These are phyloP conservation scores for Burhinus bistriatus DNA, from an alignment of 2,113 vertebrate genomes.

Conservation along the genomic window DNA sequence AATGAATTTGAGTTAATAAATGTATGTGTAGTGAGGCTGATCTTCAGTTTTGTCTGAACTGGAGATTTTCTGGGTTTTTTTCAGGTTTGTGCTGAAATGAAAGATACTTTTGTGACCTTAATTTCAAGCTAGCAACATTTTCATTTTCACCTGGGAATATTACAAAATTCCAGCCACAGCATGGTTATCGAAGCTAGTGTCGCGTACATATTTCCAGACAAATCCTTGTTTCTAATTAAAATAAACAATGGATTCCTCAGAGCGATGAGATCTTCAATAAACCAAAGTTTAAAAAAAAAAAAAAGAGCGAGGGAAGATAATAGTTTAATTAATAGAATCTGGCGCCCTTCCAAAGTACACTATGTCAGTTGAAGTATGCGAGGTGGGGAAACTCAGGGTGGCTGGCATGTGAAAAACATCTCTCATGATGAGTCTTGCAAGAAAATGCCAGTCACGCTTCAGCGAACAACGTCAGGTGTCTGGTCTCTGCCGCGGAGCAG, in stretches of 20 bases:
- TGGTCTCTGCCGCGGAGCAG: background rate
- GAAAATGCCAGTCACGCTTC: background rate
- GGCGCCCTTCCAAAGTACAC: conserved; percentile 71
- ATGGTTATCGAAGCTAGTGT: background rate
- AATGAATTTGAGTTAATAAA: background rate
- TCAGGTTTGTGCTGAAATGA: background rate
- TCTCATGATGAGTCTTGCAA: conserved; percentile 68
- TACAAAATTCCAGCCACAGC: background rate
- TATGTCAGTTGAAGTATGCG: conserved; percentile 64
- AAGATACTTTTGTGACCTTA: background rate
- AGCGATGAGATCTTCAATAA: conserved; percentile 56
- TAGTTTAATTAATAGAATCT: conserved; percentile 78
- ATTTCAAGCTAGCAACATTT: background rate
- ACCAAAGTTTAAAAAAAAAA: background rate
- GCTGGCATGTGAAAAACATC: conserved; percentile 51
- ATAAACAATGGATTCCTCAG: conserved; percentile 73
- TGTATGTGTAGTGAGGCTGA: background rate
- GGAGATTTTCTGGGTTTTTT: background rate
- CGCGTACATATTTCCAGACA: conserved; percentile 11
- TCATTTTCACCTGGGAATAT: conserved; percentile 9
- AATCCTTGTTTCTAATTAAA: conserved; percentile 72
- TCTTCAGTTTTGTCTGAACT: background rate
- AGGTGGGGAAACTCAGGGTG: conserved; percentile 58
- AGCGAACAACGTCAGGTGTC: background rate
- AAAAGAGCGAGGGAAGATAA: conserved; percentile 50